Base-by-base conservation (phyloP, 2,113 vertebrate species). In the Thunnus thynnus region DNA sequence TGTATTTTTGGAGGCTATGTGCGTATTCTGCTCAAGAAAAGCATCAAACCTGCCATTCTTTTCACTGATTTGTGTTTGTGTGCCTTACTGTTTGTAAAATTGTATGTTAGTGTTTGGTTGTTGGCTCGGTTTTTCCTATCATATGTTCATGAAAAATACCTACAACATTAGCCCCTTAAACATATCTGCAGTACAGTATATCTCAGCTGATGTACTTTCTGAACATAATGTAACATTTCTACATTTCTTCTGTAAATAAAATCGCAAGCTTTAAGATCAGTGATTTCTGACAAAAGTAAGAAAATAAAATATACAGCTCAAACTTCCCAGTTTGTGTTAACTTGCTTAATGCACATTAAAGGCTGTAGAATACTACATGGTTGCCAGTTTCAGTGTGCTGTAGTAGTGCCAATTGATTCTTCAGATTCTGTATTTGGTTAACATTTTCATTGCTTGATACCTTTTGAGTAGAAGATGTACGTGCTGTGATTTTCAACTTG, bases 41-140 rank as follows among this genome's bases (percentile, higher is more conserved):
- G 12, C n/a, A 61, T 63, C 44, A 60, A 50, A 70, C 27, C 54
- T 86, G 57, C 22, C 25, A 27, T 30, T 36, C 50, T 55, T 17
- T 9, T n/a, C 32, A 7, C 70, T 69, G 13, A 32, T 72, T 60
- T 86, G 46, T 86, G 74, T 74, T 76, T 77, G 55, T 78, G 65
- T 74, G 62, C 67, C 56, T 78, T 58, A 63, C 25, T 52, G 16
- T 76, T 58, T 83, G 62, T 57, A 58, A 74, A 66, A 46, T 62
- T 44, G 25, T 20, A 13, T 17, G 1, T 73, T 32, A 13, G 4
- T n/a, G 17, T 69, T 73, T 52, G 47, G 12, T 55, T 32, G 27
- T n/a, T 8, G 32, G 1, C 8, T 67, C 7, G 1, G 20, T 54
- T 36, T 61, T 62, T 13, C 51, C 17, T 14, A 16, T 10, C 47